A percentile compares a stretch with the other conserved stretches of the same genome.
Conservation (phyloP, 2,888 invertebrate genomes). For the Cantharis flavilabris region DNA sequence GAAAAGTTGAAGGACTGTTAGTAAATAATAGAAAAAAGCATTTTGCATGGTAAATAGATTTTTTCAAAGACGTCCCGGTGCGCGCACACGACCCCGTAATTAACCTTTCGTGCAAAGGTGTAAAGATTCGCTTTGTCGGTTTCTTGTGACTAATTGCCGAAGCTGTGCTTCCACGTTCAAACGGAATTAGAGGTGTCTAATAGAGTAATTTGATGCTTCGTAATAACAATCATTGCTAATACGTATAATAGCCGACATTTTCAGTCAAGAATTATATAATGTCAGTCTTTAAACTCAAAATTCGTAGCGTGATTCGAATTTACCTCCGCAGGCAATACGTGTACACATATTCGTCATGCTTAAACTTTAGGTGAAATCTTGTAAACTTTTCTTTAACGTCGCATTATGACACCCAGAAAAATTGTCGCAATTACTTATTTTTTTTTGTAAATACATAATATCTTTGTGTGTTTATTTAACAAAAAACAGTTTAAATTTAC, state of each 20-base stretch:
- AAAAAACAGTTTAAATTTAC: neutral
- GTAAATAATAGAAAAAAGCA: neutral
- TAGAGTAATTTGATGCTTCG: slow-evolving; percentile 38
- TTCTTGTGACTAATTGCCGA: slow-evolving; percentile 24
- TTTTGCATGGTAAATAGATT: slow-evolving; percentile 17
- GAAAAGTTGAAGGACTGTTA: neutral
- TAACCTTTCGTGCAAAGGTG: slow-evolving; percentile 25
- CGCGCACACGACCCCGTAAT: slow-evolving; percentile 23
- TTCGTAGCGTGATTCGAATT: slow-evolving; percentile 18
- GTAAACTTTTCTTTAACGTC: slow-evolving; percentile 25
- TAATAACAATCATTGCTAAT: slow-evolving; percentile 34
- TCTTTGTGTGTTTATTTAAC: neutral
- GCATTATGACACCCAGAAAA: slow-evolving; percentile 11
- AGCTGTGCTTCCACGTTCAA: slow-evolving; percentile 23
- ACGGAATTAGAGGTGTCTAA: slow-evolving; percentile 29
- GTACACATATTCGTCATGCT: slow-evolving; percentile 27
- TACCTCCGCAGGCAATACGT: slow-evolving; percentile 18
- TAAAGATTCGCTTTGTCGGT: slow-evolving; percentile 28
- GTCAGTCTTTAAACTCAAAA: slow-evolving; percentile 23
- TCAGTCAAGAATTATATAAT: slow-evolving; percentile 29
- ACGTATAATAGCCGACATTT: slow-evolving; percentile 27
- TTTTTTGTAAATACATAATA: neutral
- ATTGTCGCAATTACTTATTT: neutral
- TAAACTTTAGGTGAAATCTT: slow-evolving; percentile 23
- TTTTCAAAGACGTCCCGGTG: slow-evolving; percentile 10